phyloP scores from a whole-genome alignment of 1,140 invertebrate species.

The Trichoplusia ni region DNA sequence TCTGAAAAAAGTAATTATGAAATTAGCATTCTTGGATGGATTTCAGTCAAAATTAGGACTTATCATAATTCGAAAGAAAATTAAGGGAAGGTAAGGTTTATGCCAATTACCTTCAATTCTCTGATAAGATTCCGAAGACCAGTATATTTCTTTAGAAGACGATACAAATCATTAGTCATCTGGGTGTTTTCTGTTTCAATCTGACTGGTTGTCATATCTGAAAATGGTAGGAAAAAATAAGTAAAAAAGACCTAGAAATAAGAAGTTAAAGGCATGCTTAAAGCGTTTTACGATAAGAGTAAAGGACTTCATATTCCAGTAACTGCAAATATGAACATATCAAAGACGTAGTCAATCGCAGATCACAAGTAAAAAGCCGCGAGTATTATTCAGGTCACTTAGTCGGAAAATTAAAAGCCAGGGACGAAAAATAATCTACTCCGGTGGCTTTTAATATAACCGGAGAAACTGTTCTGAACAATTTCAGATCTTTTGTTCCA shows the following conservation, averaged over 20 bases:
- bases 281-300: too few relatives aligned
- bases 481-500: too few relatives aligned
- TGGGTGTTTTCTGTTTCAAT: slow-evolving; percentile 96
- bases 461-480: too few relatives aligned
- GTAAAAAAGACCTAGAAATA: neutral
- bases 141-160: slow-evolving; percentile 94
- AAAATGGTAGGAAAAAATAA: slow-evolving; percentile 52
- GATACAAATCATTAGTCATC: slow-evolving; percentile 95
- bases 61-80: neutral
- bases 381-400: too few relatives aligned
- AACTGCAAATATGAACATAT: too few relatives aligned
- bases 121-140: slow-evolving; percentile 93
- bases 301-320: too few relatives aligned
- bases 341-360: too few relatives aligned
- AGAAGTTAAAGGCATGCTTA: too few relatives aligned
- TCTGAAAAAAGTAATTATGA: slow-evolving; percentile 82
- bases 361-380: too few relatives aligned
- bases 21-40: neutral
- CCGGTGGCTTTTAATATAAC: too few relatives aligned
- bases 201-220: slow-evolving; percentile 95
- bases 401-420: too few relatives aligned
- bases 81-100: neutral
- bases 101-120: slow-evolving; percentile 89
- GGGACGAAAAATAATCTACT: too few relatives aligned
- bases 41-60: neutral